Conservation (phyloP, 2,113 vertebrate species). For the Neopipo cinnamomea region DNA sequence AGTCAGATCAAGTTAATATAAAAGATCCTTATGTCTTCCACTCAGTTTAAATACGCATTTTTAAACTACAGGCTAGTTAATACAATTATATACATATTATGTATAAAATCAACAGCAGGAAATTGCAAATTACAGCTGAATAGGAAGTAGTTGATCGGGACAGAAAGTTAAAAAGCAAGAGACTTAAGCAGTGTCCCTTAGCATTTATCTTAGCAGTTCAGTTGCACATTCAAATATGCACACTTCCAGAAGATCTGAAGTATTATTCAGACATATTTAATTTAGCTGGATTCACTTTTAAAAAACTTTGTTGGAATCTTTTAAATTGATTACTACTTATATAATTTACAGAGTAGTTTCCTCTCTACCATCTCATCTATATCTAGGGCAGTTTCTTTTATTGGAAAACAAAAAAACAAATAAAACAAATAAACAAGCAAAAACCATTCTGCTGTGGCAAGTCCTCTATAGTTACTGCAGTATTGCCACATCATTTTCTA, state of each 20-base stretch:
- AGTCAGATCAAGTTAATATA: background rate
- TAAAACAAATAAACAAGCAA: background rate
- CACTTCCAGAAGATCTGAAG: background rate
- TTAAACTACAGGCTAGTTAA: background rate
- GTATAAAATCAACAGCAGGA: background rate
- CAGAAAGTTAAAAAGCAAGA: background rate
- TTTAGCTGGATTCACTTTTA: background rate
- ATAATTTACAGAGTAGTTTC: background rate
- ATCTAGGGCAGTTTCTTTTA: background rate
- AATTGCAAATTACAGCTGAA: slow-evolving; percentile 19
- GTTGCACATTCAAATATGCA: background rate
- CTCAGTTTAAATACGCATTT: background rate
- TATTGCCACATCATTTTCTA: background rate
- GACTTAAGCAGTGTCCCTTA: background rate
- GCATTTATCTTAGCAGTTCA: background rate
- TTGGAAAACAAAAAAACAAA: background rate
- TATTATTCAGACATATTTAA: background rate
- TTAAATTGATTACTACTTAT: background rate
- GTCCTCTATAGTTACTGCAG: background rate
- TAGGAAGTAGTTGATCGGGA: background rate
- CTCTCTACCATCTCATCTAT: background rate
- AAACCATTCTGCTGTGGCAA: background rate
- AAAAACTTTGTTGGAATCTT: background rate
- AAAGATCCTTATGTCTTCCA: background rate
- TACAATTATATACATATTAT: background rate